Evolutionary conservation across 2,888 invertebrate genomes (phyloP).

Genomic region (Chymomyza procnemis): DNA sequence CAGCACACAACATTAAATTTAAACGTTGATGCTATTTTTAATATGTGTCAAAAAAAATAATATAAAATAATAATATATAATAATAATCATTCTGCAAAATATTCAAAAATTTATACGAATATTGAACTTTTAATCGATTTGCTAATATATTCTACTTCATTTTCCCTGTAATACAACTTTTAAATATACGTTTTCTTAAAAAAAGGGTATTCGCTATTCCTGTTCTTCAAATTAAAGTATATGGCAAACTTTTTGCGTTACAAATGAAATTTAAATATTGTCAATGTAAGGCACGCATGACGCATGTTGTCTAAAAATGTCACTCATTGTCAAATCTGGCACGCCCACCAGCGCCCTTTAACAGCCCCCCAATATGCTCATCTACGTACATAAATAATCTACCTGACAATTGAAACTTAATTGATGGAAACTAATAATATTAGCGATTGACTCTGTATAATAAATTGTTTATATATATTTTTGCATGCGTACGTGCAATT

Average conservation of each 20-base stretch:
- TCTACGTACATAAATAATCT: background rate
- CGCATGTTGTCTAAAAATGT: conserved; percentile 64
- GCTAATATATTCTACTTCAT: no score
- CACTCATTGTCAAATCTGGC: conserved; percentile 35
- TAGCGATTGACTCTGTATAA: conserved; percentile 33
- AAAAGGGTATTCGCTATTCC: background rate
- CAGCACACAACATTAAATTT: no score
- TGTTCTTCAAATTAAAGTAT: background rate
- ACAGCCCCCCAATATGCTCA: background rate
- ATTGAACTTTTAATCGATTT: no score
- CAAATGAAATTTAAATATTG: conserved; percentile 53
- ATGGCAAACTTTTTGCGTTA: conserved; percentile 55
- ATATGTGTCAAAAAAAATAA: no score
- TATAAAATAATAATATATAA: no score
- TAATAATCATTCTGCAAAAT: no score
- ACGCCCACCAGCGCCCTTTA: background rate
- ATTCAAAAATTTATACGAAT: no score
- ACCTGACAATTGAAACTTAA: conserved; percentile 61
- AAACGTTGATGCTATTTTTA: no score
- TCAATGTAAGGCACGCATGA: conserved; percentile 58
- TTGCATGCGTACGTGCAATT: conserved; percentile 42
- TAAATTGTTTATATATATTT: conserved; percentile 45
- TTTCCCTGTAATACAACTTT: no score
- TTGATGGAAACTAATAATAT: conserved; percentile 55
- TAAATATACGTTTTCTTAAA: no score